phyloP scores from a whole-genome alignment of 2,888 invertebrate genomes.

The Drosophila anomelani region DNA sequence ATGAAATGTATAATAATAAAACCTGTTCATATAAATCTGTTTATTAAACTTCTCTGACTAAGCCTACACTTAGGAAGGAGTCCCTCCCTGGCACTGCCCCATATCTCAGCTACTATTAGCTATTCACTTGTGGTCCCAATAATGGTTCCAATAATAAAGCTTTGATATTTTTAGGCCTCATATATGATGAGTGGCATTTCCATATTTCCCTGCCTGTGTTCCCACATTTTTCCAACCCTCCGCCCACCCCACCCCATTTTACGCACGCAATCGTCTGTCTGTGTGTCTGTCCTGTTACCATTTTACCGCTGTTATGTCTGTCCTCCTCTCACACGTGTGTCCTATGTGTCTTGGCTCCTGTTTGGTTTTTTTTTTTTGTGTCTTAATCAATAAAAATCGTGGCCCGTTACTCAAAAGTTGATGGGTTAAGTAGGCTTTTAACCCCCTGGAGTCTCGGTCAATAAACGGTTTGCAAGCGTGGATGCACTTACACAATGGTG shows the following conservation, averaged over 20 bases:
- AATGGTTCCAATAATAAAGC: background rate
- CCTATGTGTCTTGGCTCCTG: slow-evolving; percentile 7
- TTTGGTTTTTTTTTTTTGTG: slow-evolving; percentile 32
- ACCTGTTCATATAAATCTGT: background rate
- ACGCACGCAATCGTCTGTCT: slow-evolving; percentile 53
- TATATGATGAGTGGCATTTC: slow-evolving; percentile 5
- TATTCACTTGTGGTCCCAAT: slow-evolving; percentile 7
- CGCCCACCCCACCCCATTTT: background rate
- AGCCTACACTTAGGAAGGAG: background rate
- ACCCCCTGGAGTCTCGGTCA: slow-evolving; percentile 21
- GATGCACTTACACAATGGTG: slow-evolving; percentile 50
- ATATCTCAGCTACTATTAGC: slow-evolving; percentile 5
- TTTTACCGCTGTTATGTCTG: slow-evolving; percentile 14
- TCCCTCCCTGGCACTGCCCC: background rate
- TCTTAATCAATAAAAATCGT: slow-evolving; percentile 66
- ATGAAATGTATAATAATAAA: background rate
- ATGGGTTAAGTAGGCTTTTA: slow-evolving; percentile 55
- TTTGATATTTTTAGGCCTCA: slow-evolving; percentile 47
- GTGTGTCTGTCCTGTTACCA: slow-evolving; percentile 31
- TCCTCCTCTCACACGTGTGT: slow-evolving; percentile 31
- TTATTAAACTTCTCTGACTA: accelerated
- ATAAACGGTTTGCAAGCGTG: slow-evolving; percentile 29
- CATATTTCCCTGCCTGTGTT: background rate
- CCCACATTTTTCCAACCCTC: slow-evolving; percentile 13
- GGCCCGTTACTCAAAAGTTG: slow-evolving; percentile 36